Percentiles rank a stretch among this genome's conserved stretches.
Evolutionary conservation across 1,140 invertebrate species (phyloP).

Genomic region (Lerema accius): DNA sequence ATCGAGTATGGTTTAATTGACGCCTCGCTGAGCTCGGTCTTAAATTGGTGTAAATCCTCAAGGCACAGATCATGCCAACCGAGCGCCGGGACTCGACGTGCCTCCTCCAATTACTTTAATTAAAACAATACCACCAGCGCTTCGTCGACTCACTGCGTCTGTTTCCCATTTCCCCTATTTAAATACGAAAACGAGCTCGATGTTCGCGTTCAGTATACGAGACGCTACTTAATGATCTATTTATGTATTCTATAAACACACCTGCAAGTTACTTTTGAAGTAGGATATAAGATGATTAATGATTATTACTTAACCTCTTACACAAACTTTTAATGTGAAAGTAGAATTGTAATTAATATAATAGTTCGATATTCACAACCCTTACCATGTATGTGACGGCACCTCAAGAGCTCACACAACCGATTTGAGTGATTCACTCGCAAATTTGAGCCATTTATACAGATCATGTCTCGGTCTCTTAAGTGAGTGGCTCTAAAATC

Average conservation of each 20-base stretch:
- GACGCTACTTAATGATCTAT: constrained; percentile 64
- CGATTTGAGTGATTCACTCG: constrained; percentile 9
- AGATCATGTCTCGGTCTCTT: constrained; percentile 57
- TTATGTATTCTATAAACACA: constrained; percentile 4
- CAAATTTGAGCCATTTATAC: constrained; percentile 41
- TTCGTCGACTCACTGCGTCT: constrained; percentile 78
- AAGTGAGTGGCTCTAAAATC: constrained; percentile 74
- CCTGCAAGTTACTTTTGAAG: background rate
- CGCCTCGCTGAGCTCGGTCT: constrained; percentile 68
- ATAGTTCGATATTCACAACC: too few relatives aligned
- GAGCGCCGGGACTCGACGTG: constrained; percentile 73
- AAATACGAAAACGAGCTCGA: constrained; percentile 80
- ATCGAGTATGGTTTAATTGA: constrained; percentile 74
- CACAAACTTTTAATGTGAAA: too few relatives aligned
- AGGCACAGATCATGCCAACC: constrained; percentile 79
- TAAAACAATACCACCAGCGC: constrained; percentile 81
- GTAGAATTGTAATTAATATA: too few relatives aligned
- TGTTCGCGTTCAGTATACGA: constrained; percentile 73
- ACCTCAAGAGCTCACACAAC: background rate
- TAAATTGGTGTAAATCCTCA: constrained; percentile 82
- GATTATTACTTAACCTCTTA: background rate
- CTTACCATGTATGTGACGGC: background rate
- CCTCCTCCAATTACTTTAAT: constrained; percentile 82
- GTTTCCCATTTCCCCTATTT: constrained; percentile 82
- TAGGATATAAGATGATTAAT: constrained; percentile 17